Conservation (phyloP, 1,140 invertebrate genomes). For the Aplysia californica region DNA sequence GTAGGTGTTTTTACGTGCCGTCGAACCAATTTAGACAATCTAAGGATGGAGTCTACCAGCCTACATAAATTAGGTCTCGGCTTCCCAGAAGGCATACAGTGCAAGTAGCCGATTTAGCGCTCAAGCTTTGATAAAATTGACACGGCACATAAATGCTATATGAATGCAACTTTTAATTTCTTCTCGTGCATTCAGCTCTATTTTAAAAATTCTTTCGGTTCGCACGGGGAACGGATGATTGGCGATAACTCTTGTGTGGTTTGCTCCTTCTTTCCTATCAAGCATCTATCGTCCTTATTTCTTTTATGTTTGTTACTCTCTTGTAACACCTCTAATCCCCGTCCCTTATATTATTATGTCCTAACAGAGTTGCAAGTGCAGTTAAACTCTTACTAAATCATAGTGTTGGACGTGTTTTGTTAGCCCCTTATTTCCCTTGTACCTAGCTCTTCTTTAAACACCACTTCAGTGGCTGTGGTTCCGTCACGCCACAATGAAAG, state of each 20-base stretch:
- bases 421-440: too few species aligned
- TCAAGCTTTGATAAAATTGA: too few species aligned
- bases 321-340: too few species aligned
- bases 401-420: too few species aligned
- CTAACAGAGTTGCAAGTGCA: neutral
- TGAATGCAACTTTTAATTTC: neutral
- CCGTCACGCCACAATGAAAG: neutral
- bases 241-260: neutral
- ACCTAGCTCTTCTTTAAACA: too few species aligned
- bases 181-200: neutral
- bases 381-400: too few species aligned
- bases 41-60: neutral
- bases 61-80: neutral
- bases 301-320: too few species aligned
- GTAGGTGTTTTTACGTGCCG: too few species aligned
- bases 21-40: too few species aligned
- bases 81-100: neutral
- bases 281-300: too few species aligned
- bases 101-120: too few species aligned
- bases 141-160: neutral
- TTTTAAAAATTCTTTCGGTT: neutral
- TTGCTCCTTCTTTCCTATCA: too few species aligned
- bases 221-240: neutral
- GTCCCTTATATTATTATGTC: neutral
- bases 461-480: neutral